Base-by-base conservation (phyloP, 1,140 invertebrate genomes). In the Tribolium madens region DNA sequence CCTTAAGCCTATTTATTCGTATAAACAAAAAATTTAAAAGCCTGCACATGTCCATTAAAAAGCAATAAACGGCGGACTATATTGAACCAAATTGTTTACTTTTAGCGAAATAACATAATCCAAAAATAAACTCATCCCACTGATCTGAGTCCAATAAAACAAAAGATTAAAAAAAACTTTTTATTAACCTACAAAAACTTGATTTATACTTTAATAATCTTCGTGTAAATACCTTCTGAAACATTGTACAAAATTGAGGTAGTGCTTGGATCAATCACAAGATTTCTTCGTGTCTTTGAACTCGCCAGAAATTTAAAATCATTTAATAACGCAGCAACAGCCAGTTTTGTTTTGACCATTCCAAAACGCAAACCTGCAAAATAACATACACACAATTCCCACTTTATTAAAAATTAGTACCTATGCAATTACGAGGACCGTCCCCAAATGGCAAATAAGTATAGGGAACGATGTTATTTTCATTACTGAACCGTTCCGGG, bases 371-470 rank as follows among this genome's bases (percentile, higher is more conserved):
- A 81, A 15, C 85, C 85, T 78, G 17, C 9, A 77, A 57, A 31
- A 36, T 50, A 48, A n/a, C 31, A 21, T 46, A 60, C 10, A 73
- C 15, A 18, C 2, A 73, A 5, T 21, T 60, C 21, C 12, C 6
- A 68, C 33, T 13, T 73, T 33, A 9, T n/a, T 10, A 64, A 36
- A 12, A 12, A 36, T 42, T 57, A 75, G 87, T 77, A 86, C 85
- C 85, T 21, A 90, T 89, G 78, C 90, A 91, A 79, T 88, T 89
- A 71, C 90, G 83, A 0, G 87, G 86, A 13, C 90, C 90, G 42
- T 87, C 88, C 10, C 89, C 88, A 81, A 91, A 91, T 3, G 90
- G 88, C 31, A 90, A 78, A 77, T 87, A 90, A 3, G 81, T 81
- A 69, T 86, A 87, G 0, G 86, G 86, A 52, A 85, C 80, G 48